Evolutionary conservation across 2,113 vertebrate species (phyloP).

Genomic region (Sminthopsis crassicaudata): DNA sequence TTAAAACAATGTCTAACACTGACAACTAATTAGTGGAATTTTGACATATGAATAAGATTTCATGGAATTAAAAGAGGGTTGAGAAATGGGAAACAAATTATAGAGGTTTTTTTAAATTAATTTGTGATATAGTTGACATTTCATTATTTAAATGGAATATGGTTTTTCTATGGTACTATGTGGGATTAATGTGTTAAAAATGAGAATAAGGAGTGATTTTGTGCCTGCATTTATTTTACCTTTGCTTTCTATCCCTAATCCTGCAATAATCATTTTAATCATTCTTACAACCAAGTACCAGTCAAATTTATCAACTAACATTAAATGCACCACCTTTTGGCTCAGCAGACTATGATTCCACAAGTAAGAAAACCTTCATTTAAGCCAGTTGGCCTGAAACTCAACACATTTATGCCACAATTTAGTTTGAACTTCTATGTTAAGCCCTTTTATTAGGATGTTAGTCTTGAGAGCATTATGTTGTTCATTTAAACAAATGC

Average conservation of each 20-base stretch:
- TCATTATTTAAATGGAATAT: neutral
- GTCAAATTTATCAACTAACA: neutral
- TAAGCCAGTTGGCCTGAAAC: neutral
- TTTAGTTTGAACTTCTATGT: neutral
- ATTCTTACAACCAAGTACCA: neutral
- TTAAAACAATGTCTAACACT: neutral
- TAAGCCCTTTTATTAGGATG: neutral
- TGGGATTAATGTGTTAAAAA: neutral
- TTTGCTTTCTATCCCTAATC: neutral
- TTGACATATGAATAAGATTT: conserved; percentile 19
- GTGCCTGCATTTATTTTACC: neutral
- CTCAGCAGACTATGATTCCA: neutral
- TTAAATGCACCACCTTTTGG: neutral
- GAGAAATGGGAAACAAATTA: neutral
- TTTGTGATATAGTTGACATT: neutral
- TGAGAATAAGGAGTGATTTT: neutral
- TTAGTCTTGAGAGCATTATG: neutral
- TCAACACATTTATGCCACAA: conserved; percentile 3
- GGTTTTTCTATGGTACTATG: neutral
- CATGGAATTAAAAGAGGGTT: neutral
- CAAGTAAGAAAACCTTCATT: conserved; percentile 12
- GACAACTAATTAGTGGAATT: neutral
- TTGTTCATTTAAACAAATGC: conserved; percentile 37
- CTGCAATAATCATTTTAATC: neutral
- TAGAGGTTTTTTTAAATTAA: neutral